These are phyloP conservation scores for Hystrix cristata DNA, from an alignment of 2,113 vertebrate species.

Conservation along the genomic window DNA sequence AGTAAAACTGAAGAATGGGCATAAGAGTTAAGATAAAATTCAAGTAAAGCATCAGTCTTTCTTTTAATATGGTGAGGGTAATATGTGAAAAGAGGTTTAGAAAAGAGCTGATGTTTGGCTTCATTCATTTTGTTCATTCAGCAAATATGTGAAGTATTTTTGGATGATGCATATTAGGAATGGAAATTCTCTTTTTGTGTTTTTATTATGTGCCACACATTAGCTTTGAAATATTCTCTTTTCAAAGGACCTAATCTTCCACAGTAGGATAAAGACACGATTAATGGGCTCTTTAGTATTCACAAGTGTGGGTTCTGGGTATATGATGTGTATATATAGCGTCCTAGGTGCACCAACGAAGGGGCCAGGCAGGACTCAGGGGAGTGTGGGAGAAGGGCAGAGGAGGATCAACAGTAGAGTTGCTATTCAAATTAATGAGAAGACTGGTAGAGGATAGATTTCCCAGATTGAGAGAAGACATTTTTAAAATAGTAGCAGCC, in stretches of 20 bases:
- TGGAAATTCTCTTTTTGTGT: not conserved
- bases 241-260: not conserved
- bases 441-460: not conserved
- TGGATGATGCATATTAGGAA: not conserved
- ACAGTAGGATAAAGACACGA: not conserved
- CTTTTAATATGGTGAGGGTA: not conserved
- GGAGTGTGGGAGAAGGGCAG: fast-evolving
- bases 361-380: not conserved
- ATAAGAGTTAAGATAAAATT: not conserved
- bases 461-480: not conserved
- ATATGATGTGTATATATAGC: too few relatives aligned
- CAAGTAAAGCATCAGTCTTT: not conserved
- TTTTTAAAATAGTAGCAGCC: not conserved
- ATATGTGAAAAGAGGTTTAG: not conserved
- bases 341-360: not conserved
- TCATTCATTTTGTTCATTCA: not conserved
- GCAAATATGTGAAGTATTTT: not conserved
- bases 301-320: not conserved
- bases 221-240: not conserved
- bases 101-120: not conserved
- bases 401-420: not conserved
- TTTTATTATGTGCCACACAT: not conserved
- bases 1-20: not conserved
- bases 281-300: not conserved
- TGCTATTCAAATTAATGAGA: not conserved